Evolutionary conservation across 2,888 invertebrate species (phyloP), one percentile per base, ranked within the genome.

Genomic region (Conops quadrifasciatus): DNA sequence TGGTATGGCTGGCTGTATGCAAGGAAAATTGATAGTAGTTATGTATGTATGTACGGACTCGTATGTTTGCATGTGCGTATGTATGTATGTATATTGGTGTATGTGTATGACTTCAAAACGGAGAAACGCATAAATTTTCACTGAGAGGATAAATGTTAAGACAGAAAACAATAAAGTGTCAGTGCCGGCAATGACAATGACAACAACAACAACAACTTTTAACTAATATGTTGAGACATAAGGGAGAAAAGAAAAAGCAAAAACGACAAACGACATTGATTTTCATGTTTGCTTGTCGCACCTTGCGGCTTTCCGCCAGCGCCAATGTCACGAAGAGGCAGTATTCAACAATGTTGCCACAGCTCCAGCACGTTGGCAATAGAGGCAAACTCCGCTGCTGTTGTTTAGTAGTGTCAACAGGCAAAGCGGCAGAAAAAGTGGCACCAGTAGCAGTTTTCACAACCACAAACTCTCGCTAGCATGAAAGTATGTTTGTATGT

Each of bases 101-200:
- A 21, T 28, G 16, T 24, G 7, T 24, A 13, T 28, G 3, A 58
- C 15, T 16, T 2, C 5, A 58, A 28, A 4, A 13, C 58, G 13
- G 24, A 28, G 58, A 24, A 58, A 4, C 28, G 58, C 58, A 58
- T 58, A 58, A 58, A 58, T 58, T 58, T 58, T 26, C 58, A 26
- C 58, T 2, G 26, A 24, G 58, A 58, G 58, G 28, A 58, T 58
- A 24, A 58, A 24, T 28, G 24, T 16, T 24, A 24, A 21, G 62
- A 63, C 24, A 63, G 47, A 63, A 63, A 63, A 63, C 45, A 63
- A 58, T 58, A 58, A 58, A 58, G 58, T 16, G 58, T 19, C 62
- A 45, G 21, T 56, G 26, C 13, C 62, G 45, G 19, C 47, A 62
- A 43, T 0, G 19, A 62, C 60, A 36, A 43, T 4, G 2, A 62